Conservation (phyloP, 2,888 invertebrate genomes). For the Macrosoma leucophasiata region DNA sequence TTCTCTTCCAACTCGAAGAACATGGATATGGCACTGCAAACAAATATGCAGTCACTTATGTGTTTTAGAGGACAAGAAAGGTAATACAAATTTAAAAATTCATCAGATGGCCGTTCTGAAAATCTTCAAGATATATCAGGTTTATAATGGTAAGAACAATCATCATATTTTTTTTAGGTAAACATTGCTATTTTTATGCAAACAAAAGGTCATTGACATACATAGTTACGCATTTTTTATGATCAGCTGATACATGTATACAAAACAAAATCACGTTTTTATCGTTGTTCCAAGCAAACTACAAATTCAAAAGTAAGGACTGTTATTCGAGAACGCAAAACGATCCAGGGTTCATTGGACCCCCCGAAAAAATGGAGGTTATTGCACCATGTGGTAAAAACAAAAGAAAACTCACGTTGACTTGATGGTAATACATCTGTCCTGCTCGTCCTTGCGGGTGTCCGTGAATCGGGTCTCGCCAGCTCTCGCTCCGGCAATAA, state of each 20-base stretch:
- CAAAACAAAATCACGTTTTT: too few relatives aligned
- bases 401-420: constrained; percentile 88
- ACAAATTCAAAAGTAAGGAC: not conserved
- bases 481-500: constrained; percentile 98
- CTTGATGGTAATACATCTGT: constrained; percentile 99
- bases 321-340: constrained; percentile 6
- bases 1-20: constrained; percentile 97
- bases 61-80: too few relatives aligned
- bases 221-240: too few relatives aligned
- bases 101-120: constrained; percentile 77
- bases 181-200: too few relatives aligned
- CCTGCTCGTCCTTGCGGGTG: constrained; percentile 99
- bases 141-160: constrained; percentile 71
- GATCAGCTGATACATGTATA: too few relatives aligned
- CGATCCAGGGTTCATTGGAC: constrained; percentile 3
- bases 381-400: constrained; percentile 16
- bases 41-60: too few relatives aligned
- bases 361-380: constrained; percentile 10
- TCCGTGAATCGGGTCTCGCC: constrained; percentile 99
- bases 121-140: constrained; percentile 63
- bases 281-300: too few relatives aligned
- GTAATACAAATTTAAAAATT: too few relatives aligned
- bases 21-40: constrained; percentile 97
- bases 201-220: too few relatives aligned
- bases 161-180: too few relatives aligned